Base-by-base conservation (phyloP, 2,888 invertebrate species). In the Heliconius ismenius region DNA sequence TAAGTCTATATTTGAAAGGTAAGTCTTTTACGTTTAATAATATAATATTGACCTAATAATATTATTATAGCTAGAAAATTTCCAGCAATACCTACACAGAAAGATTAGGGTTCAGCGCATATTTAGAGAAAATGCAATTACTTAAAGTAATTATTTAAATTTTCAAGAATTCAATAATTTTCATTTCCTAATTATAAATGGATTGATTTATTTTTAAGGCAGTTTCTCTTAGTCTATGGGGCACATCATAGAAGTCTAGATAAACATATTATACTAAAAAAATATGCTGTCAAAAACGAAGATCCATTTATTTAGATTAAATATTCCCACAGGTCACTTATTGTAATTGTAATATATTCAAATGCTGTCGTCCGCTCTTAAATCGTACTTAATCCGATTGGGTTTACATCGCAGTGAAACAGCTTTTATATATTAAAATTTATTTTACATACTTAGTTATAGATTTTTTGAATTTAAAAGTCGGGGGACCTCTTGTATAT, bases 321-420 rank as follows among this genome's bases (percentile, higher is more conserved):
- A 73, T 43, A 73, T 73, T 73, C n/a, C 11, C 43, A 43, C 26
- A 73, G 58, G 58, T 70, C 70, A 58, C 70, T 58, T 70, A 63
- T 39, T 62, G 62, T 63, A 39, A 73, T 73, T 73, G 28, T 39
- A 63, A 63, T 39, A 73, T 73, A 62, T 73, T 62, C 62, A 62
- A 43, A 73, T 62, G 36, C 60, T 73, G 62, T 73, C 62, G 62
- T 21, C 21, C 62, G 62, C 62, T 73, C 62, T 24, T 73, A 73
- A 73, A 63, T 43, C 73, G 69, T 70, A 62, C 13, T 39, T 73
- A 62, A 73, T 36, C 43, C 73, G 73, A 63, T 73, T 63, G 39
- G 63, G 73, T 28, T 43, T 63, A 63, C 39, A 43, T 73, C 21
- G 39, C 60, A 26, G 60, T 62, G 72, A 62, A 58, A 60, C 72